Percentiles rank a stretch among this genome's conserved stretches.
Evolutionary conservation across 30 jellyfish, hydroid and myxozoan genomes (phyloP).

Genomic region (Nemopilema nomurai): DNA sequence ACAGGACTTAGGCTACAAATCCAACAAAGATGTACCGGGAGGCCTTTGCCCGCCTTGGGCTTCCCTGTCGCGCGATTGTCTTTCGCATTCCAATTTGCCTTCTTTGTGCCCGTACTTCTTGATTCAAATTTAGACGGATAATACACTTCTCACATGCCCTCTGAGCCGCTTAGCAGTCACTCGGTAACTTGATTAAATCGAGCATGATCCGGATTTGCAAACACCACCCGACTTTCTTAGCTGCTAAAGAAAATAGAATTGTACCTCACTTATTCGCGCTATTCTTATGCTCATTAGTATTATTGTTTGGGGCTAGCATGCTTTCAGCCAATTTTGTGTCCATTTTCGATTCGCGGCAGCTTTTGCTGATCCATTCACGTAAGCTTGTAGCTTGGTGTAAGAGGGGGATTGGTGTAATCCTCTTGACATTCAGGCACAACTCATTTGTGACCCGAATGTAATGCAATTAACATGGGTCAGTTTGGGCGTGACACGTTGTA

Average conservation of each 20-base stretch:
- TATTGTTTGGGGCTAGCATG: neutral
- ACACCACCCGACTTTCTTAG: neutral
- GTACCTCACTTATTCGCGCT: neutral
- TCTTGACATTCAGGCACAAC: neutral
- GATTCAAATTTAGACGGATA: neutral
- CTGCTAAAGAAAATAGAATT: neutral
- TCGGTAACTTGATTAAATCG: constrained; percentile 11
- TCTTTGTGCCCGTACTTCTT: neutral
- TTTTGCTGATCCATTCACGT: neutral
- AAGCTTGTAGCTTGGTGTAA: no score
- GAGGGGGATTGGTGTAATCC: neutral
- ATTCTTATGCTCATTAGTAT: neutral
- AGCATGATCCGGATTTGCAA: constrained; percentile 3
- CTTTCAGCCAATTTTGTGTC: no score
- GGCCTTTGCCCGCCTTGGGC: neutral
- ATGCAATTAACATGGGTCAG: neutral
- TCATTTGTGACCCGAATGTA: neutral
- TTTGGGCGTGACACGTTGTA: neutral
- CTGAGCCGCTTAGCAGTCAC: constrained; percentile 12
- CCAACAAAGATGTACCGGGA: neutral
- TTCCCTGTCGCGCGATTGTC: neutral
- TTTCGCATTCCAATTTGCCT: neutral
- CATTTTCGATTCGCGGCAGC: neutral
- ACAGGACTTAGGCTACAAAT: neutral
- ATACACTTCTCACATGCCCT: neutral